Base-by-base conservation (phyloP, 2,797 vertebrate genomes). In the Muraenolepis orangiensis region DNA sequence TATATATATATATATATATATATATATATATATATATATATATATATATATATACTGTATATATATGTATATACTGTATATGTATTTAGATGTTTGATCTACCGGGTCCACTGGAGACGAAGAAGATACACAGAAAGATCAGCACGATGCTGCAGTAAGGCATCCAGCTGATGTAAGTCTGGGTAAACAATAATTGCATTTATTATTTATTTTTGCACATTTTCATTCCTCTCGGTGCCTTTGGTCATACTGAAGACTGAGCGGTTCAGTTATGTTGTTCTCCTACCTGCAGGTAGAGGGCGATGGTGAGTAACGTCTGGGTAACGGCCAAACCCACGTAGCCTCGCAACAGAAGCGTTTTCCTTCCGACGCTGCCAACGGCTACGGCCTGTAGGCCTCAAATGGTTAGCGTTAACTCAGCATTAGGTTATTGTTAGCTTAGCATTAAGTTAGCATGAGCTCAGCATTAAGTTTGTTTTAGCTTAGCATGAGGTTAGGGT, bases 71-170 rank as follows among this genome's bases (percentile, higher is more conserved):
- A n/a, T 42, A 28, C 14, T 71, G 8, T 29, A 31, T 76, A 70
- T 2, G n/a, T 4, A 31, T n/a, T 6, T 13, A 69, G 34, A 12
- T 18, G 26, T 40, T 29, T 42, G 5, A 71, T 34, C n/a, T 46
- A 94, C 93, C 85, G 70, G 91, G 92, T 76, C 93, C 92, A 68
- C 74, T 68, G 29, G 88, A 72, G 74, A 91, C 93, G 72, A 85
- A 85, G 69, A 84, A 74, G 80, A 93, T 91, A 66, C 81, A 92
- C 57, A 81, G 0, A 34, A 94, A 93, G 80, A 93, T 76, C 6
- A 94, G 82, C 30, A 74, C 78, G 88, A 92, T 88, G 86, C 91
- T 93, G 84, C 90, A 92, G 81, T 93, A 93, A 0, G 91, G 85
- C 89, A 94, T 88, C 93, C 92, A 94, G 10, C 81, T 83, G 3